Evolutionary conservation across 2,888 invertebrate genomes (phyloP).

Genomic region (Saturnia pavonia): DNA sequence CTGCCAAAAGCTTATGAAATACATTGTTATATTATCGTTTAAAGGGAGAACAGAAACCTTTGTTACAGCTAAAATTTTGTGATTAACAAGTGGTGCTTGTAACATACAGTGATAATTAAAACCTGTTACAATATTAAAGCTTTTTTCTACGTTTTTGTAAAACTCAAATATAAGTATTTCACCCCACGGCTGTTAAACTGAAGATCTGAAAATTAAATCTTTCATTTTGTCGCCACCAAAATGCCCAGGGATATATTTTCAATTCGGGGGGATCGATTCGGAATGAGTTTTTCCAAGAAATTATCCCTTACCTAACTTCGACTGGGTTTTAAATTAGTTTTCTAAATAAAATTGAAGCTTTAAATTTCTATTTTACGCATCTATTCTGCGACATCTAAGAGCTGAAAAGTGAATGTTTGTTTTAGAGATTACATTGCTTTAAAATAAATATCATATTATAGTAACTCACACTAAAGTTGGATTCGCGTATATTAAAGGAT

Average conservation of each 20-base stretch:
- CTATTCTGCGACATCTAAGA: neutral
- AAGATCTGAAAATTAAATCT: slow-evolving; percentile 7
- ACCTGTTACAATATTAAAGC: too few relatives aligned
- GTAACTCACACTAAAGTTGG: too few relatives aligned
- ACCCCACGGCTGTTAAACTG: slow-evolving; percentile 9
- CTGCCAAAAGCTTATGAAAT: neutral
- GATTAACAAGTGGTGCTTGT: too few relatives aligned
- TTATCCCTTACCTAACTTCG: slow-evolving; percentile 4
- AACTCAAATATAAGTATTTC: neutral
- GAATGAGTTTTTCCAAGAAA: slow-evolving; percentile 22
- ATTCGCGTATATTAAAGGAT: too few relatives aligned
- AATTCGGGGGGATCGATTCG: slow-evolving; percentile 34
- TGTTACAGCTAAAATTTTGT: neutral
- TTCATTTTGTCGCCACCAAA: slow-evolving; percentile 24
- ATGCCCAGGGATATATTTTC: slow-evolving; percentile 36
- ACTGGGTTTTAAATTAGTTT: slow-evolving; percentile 22
- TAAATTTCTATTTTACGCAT: neutral
- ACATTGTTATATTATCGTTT: neutral
- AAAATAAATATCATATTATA: neutral
- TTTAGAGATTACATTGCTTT: neutral
- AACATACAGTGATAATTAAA: too few relatives aligned
- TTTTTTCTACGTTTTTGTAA: neutral
- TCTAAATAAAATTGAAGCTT: neutral
- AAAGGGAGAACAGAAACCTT: neutral
- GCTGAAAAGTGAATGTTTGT: neutral